Evolutionary conservation across 2,888 invertebrate species (phyloP).

Genomic region (Eupeodes latifasciatus): DNA sequence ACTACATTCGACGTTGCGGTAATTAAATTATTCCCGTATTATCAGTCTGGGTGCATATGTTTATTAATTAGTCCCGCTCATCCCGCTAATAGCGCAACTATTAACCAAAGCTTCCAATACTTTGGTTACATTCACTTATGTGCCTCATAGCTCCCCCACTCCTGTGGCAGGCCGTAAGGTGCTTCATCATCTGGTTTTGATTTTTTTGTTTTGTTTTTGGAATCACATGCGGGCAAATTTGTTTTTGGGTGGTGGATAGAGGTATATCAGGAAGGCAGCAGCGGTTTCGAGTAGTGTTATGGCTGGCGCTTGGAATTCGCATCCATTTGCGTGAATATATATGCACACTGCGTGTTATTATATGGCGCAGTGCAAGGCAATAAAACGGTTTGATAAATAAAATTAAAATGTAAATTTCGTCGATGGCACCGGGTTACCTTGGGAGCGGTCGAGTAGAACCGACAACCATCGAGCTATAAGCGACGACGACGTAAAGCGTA

Average conservation of each 20-base stretch:
- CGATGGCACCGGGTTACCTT: constrained; percentile 75
- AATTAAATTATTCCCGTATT: constrained; percentile 68
- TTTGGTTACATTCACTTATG: neutral
- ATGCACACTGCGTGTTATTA: constrained; percentile 69
- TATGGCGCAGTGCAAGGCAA: constrained; percentile 68
- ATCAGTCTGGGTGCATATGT: constrained; percentile 60
- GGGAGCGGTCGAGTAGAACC: constrained; percentile 71
- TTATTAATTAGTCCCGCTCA: constrained; percentile 65
- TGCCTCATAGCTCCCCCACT: neutral
- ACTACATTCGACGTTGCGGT: constrained; percentile 42
- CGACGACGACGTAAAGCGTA: no score
- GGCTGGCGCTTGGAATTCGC: constrained; percentile 56
- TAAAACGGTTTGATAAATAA: constrained; percentile 47
- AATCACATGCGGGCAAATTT: constrained; percentile 15
- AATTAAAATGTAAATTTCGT: constrained; percentile 71
- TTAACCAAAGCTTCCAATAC: constrained; percentile 46
- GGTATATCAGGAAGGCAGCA: neutral
- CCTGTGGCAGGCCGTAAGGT: neutral
- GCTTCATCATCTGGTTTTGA: constrained; percentile 39
- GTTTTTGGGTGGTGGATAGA: constrained; percentile 2
- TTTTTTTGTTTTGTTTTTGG: constrained; percentile 4
- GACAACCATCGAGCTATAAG: neutral
- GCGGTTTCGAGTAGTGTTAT: neutral
- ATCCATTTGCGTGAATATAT: constrained; percentile 69
- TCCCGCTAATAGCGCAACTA: constrained; percentile 47